A percentile compares a stretch with the other conserved stretches of the same genome.
phyloP scores from a whole-genome alignment of 2,888 invertebrate genomes.

The Acanthosepion lycidas region DNA sequence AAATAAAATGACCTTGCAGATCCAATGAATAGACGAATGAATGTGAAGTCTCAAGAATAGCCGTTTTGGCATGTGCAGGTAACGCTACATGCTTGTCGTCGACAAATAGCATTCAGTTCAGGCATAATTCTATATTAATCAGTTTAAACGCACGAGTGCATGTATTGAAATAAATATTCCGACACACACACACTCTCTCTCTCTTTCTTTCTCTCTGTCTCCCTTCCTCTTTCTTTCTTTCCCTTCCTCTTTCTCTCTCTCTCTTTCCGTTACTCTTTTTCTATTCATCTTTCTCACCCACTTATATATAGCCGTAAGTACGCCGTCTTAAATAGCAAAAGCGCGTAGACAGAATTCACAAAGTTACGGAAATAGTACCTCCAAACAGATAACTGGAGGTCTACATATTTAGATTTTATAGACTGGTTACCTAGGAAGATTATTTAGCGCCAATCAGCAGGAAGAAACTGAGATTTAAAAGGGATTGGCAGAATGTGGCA shows the following conservation, averaged over 20 bases:
- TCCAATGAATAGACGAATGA: neutral
- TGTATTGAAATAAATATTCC: neutral
- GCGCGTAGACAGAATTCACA: neutral
- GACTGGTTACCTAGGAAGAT: too few relatives aligned
- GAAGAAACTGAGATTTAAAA: too few relatives aligned
- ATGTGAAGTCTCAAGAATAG: neutral
- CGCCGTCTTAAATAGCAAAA: neutral
- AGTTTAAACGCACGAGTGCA: neutral
- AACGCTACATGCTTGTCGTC: neutral
- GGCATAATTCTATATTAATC: neutral
- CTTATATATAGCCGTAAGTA: neutral
- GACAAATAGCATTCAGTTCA: neutral
- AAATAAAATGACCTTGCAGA: neutral
- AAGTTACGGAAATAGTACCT: neutral
- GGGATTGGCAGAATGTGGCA: too few relatives aligned
- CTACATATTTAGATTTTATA: too few relatives aligned
- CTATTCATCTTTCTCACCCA: too few relatives aligned
- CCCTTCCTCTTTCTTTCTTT: too few relatives aligned
- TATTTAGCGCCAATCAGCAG: too few relatives aligned
- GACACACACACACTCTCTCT: too few relatives aligned
- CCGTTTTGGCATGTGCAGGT: neutral
- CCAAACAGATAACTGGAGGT: too few relatives aligned
- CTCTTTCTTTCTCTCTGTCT: too few relatives aligned
- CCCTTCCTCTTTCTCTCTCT: too few relatives aligned
- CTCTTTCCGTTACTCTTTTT: too few relatives aligned